Conservation (phyloP, 2,888 invertebrate genomes). For the Loripinus fragilis region DNA sequence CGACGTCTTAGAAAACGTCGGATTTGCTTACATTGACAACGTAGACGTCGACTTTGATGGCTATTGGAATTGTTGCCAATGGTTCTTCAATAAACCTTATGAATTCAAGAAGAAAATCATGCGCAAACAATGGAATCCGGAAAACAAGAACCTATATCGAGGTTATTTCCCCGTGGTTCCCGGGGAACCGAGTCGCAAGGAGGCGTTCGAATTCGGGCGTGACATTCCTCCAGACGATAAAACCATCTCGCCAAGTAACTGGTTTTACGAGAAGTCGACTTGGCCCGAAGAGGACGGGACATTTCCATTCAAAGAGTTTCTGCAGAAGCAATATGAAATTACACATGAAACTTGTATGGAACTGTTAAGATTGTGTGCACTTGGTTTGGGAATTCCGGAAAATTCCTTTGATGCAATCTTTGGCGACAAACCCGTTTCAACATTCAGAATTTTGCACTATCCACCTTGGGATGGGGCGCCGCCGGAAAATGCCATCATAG, state of each 20-base stretch:
- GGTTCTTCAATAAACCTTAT: constrained; percentile 64
- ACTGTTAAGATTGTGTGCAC: constrained; percentile 58
- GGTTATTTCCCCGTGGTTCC: constrained; percentile 70
- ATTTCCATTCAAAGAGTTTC: constrained; percentile 57
- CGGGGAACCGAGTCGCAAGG: constrained; percentile 66
- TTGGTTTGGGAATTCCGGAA: constrained; percentile 65
- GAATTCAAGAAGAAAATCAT: constrained; percentile 58
- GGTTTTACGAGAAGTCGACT: constrained; percentile 64
- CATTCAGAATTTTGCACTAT: constrained; percentile 68
- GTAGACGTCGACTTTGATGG: constrained; percentile 61
- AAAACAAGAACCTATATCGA: constrained; percentile 66
- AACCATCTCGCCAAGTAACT: constrained; percentile 47
- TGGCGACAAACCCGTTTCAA: constrained; percentile 62
- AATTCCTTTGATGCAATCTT: constrained; percentile 64
- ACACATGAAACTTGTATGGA: constrained; percentile 64
- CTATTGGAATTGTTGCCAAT: constrained; percentile 58
- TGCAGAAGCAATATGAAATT: constrained; percentile 57
- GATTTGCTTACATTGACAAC: constrained; percentile 70
- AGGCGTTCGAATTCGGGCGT: constrained; percentile 68
- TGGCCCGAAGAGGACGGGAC: constrained; percentile 63
- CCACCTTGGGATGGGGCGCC: constrained; percentile 60
- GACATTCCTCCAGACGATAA: constrained; percentile 52
- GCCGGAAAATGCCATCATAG: constrained; percentile 54
- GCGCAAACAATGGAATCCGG: constrained; percentile 66
- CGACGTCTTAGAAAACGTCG: constrained; percentile 65